Evolutionary conservation across 2,797 vertebrate genomes (phyloP).

Genomic region (Galaxias olidus): DNA sequence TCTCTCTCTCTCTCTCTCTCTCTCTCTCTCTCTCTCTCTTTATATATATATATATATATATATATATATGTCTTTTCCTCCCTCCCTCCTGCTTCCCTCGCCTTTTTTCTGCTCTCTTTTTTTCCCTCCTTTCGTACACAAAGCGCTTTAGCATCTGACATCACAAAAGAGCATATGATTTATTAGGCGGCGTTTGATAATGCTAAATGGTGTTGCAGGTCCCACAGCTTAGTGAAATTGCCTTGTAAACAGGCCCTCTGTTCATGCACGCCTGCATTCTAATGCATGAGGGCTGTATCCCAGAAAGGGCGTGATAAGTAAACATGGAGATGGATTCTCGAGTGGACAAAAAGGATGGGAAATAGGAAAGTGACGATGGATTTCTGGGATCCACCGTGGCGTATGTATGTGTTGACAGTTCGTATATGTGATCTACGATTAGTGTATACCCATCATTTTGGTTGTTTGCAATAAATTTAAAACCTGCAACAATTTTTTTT

Average conservation of each 20-base stretch:
- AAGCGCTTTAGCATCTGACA: constrained; percentile 90
- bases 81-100: constrained; percentile 13
- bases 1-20: constrained; percentile 33
- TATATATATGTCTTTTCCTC: constrained; percentile 18
- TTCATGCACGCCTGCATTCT: constrained; percentile 72
- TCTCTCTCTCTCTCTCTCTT: background rate
- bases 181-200: constrained; percentile 94
- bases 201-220: constrained; percentile 86
- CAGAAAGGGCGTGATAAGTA: constrained; percentile 78
- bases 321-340: constrained; percentile 63
- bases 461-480: too few relatives aligned
- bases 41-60: too few relatives aligned
- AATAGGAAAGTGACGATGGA: constrained; percentile 41
- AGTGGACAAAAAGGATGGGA: constrained; percentile 45
- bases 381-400: constrained; percentile 30
- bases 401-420: constrained; percentile 17
- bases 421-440: too few relatives aligned
- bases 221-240: constrained; percentile 90
- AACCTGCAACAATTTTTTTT: background rate
- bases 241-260: constrained; percentile 81
- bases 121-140: constrained; percentile 69
- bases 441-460: too few relatives aligned
- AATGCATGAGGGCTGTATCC: constrained; percentile 68
- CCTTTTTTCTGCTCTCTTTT: constrained; percentile 17
- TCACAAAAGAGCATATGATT: constrained; percentile 97